A percentile compares a stretch with the other conserved stretches of the same genome.
Evolutionary conservation across 2,113 vertebrate species (phyloP).

Genomic region (Stercorarius parasiticus): DNA sequence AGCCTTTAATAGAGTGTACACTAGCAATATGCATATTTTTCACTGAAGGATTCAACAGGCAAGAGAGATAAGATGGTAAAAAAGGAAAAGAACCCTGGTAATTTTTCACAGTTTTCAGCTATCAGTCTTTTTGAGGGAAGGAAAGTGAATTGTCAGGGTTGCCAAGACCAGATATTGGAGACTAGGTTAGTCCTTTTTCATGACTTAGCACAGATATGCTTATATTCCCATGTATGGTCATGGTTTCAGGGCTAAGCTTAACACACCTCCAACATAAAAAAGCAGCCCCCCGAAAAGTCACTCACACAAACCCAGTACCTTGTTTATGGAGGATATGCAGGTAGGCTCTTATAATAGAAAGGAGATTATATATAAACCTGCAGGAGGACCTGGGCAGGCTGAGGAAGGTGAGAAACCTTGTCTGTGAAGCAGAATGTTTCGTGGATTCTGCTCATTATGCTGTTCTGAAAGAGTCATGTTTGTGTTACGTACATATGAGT

Average conservation of each 20-base stretch:
- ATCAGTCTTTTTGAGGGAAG: not conserved
- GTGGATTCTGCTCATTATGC: rapidly evolving
- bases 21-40: not conserved
- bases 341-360: not conserved
- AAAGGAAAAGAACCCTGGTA: not conserved
- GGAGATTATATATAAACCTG: not conserved
- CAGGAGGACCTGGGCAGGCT: not conserved
- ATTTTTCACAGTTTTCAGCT: not conserved
- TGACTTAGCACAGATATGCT: rapidly evolving
- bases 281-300: not conserved
- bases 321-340: not conserved
- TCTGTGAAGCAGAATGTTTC: not conserved
- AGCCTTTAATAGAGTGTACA: not conserved
- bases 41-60: not conserved
- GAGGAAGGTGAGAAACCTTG: not conserved
- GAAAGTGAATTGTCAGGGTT: not conserved
- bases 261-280: not conserved
- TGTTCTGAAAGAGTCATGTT: not conserved
- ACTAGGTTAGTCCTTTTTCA: not conserved
- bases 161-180: not conserved
- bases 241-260: not conserved
- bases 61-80: not conserved
- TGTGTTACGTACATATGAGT: not conserved
- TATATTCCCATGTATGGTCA: not conserved
- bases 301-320: not conserved